phyloP scores from a whole-genome alignment of 2,797 vertebrate genomes.

The Eulemur mongoz region DNA sequence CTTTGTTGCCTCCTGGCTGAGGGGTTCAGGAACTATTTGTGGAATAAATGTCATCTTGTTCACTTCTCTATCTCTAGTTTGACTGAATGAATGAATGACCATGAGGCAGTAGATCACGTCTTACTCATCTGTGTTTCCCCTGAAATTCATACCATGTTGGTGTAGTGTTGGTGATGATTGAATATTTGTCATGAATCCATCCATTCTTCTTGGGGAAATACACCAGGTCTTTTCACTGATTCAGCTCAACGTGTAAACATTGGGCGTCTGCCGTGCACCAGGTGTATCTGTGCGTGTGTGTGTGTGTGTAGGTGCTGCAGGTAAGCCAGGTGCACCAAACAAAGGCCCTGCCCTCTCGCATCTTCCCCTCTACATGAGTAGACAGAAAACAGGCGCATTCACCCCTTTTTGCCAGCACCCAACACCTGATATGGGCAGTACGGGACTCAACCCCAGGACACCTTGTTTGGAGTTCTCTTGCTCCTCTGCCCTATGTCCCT shows the following conservation, averaged over 20 bases:
- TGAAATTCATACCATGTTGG: not conserved
- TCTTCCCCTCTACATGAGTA: not conserved
- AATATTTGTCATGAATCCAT: not conserved
- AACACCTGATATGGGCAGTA: not conserved
- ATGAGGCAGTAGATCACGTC: not conserved
- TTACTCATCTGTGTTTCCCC: not conserved
- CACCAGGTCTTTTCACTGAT: not conserved
- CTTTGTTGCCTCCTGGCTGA: not conserved
- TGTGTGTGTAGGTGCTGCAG: no score
- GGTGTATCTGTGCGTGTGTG: fast-evolving
- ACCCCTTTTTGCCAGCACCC: no score
- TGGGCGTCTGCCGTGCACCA: not conserved
- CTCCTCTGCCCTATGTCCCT: not conserved
- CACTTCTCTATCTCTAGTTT: not conserved
- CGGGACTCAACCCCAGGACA: not conserved
- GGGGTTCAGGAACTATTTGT: not conserved
- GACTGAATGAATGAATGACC: not conserved
- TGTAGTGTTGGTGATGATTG: not conserved
- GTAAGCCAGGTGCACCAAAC: not conserved
- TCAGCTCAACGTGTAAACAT: not conserved
- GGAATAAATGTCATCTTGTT: not conserved
- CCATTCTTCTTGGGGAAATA: not conserved
- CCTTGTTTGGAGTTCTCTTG: not conserved
- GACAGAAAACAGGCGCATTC: not conserved
- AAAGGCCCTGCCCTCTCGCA: not conserved